These are phyloP conservation scores for Lacerta viridis DNA, from an alignment of 2,797 vertebrate genomes.

Conservation along the genomic window DNA sequence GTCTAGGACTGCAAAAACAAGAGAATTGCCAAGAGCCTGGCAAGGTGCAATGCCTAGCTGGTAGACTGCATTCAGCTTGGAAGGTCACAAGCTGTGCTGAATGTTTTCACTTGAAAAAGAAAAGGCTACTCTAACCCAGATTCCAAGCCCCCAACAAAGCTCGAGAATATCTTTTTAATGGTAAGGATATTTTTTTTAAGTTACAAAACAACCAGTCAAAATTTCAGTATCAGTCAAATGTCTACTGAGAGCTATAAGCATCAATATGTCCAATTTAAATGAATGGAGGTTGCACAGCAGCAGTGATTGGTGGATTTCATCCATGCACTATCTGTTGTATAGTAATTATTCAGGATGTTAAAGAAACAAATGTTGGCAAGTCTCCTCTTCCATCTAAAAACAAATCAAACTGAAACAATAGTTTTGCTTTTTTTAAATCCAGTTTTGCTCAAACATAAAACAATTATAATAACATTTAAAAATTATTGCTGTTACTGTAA, in stretches of 20 bases:
- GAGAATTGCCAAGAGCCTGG: background rate
- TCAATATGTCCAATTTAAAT: background rate
- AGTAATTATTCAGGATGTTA: background rate
- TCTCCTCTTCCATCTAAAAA: background rate
- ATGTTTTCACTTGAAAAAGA: background rate
- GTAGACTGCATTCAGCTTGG: background rate
- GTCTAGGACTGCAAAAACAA: background rate
- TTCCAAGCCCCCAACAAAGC: background rate
- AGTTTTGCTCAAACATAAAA: constrained; percentile 18
- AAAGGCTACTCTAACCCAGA: background rate
- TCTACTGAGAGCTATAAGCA: background rate
- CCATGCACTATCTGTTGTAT: background rate
- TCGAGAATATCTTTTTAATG: background rate
- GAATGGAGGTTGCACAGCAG: constrained; percentile 36
- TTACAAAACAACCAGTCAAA: background rate
- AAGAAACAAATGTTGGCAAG: background rate
- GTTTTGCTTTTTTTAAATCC: background rate
- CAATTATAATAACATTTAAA: background rate
- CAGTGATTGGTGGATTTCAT: constrained; percentile 30
- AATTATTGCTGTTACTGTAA: background rate
- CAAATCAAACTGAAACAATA: background rate
- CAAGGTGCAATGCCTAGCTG: background rate
- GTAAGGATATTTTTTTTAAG: background rate
- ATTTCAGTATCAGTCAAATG: background rate
- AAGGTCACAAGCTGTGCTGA: background rate